A percentile compares a stretch with the other conserved stretches of the same genome.
Evolutionary conservation across 1,140 invertebrate species (phyloP).

Genomic region (Drosophila subpulchrella): DNA sequence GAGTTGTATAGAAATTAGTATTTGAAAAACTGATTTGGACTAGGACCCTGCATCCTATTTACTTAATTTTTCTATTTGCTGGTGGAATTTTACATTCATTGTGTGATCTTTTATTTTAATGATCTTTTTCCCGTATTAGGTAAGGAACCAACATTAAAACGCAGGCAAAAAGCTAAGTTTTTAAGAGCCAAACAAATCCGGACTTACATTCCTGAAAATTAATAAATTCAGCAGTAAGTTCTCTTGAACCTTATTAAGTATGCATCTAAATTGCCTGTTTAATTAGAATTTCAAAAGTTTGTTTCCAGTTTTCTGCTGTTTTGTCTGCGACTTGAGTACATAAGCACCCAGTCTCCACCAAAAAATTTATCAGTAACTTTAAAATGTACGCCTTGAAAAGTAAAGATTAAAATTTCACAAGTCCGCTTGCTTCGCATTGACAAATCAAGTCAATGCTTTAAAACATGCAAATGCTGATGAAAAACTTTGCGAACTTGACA

Average conservation of each 20-base stretch:
- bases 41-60: no score
- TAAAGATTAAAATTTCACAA: constrained; percentile 36
- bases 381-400: neutral
- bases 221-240: constrained; percentile 43
- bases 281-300: constrained; percentile 63
- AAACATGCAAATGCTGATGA: constrained; percentile 21
- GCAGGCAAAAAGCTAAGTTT: no score
- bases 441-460: constrained; percentile 38
- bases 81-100: no score
- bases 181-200: neutral
- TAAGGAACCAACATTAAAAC: no score
- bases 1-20: neutral
- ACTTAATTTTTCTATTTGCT: no score
- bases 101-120: no score
- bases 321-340: constrained; percentile 4
- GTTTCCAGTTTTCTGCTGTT: neutral
- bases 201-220: neutral
- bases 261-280: constrained; percentile 68
- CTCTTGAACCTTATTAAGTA: constrained; percentile 33
- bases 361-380: neutral
- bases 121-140: no score
- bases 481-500: constrained; percentile 33
- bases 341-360: neutral
- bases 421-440: constrained; percentile 17
- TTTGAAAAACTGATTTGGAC: neutral